Percentiles rank a stretch among this genome's conserved stretches.
phyloP scores from a whole-genome alignment of 1,140 invertebrate genomes.

The Tetramorium alpestre region DNA sequence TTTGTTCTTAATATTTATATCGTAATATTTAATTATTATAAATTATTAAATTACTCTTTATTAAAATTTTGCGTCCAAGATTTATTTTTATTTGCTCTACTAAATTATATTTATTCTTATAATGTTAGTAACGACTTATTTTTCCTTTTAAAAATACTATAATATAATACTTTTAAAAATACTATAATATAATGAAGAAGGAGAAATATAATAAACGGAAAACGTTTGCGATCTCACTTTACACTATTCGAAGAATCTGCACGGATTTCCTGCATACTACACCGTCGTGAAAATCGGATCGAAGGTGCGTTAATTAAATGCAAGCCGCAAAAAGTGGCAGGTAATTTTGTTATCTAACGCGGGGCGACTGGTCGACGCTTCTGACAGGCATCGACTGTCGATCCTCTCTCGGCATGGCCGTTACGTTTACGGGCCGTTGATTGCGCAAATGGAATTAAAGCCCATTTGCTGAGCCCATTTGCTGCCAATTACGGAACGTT shows the following conservation, averaged over 20 bases:
- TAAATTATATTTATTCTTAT: background rate
- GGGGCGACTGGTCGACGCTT: background rate
- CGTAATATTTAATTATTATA: background rate
- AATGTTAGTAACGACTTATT: background rate
- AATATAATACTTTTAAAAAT: background rate
- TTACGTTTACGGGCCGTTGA: constrained; percentile 70
- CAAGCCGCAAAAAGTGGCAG: constrained; percentile 43
- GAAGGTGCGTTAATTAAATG: constrained; percentile 46
- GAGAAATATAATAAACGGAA: background rate
- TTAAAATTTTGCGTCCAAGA: background rate
- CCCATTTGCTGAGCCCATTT: constrained; percentile 75
- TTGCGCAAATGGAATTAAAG: constrained; percentile 78
- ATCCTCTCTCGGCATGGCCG: constrained; percentile 40
- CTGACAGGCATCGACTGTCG: constrained; percentile 54
- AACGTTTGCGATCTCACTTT: background rate
- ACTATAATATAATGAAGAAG: background rate
- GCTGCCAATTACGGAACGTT: constrained; percentile 75
- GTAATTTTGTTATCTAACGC: constrained; percentile 42
- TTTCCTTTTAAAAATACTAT: background rate
- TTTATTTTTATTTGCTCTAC: background rate
- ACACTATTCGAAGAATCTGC: background rate
- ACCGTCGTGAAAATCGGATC: constrained; percentile 6
- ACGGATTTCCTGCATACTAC: background rate
- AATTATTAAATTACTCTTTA: background rate
- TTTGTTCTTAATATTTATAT: no score